Evolutionary conservation across 92 coral and sea anemone species (phyloP), one percentile per base, ranked within the genome.

Genomic region (Phenganax stokvisi): DNA sequence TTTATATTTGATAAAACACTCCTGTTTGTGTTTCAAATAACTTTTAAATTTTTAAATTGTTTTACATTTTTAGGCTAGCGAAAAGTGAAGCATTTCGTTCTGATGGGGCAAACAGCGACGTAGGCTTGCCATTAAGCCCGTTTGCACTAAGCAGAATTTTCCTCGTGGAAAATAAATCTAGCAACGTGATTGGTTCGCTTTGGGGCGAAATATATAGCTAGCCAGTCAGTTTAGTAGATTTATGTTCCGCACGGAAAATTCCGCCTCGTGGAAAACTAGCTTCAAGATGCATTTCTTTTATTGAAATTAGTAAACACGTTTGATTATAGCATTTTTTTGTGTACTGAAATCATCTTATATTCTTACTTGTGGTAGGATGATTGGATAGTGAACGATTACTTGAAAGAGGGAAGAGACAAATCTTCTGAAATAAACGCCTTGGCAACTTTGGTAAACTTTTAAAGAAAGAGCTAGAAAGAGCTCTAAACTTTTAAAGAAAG

Each of bases 341-440:
- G n/a, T 25, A 7, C 27, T 59, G 16, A 11, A 16, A 54, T 73
- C 7, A 12, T 37, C 47, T 37, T 37, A 37, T 37, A 11, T 73
- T 73, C 13, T 10, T 9, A 9, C 7, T 71, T 71, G 54, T 28
- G 54, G 25, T 52, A 73, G 74, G 83, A 65, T 65, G 73, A 63
- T n/a, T 63, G 83, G 83, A 60, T 20, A 20, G 25, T 62, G 51
- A 31, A 47, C 54, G 83, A 62, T 58, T 62, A 71, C 12, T 28
- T 77, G 13, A 65, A 65, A 51, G 74, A 62, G n/a, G 83, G 83
- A 79, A 79, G 73, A 29, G 83, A 79, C 29, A 79, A 54, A 51
- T 79, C 83, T 13, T 79, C 83, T 9, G 83, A 79, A 79, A 63
- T 79, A 31, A 79, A 79, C 37, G 74, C 83, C 12, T 30, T 79